These are phyloP conservation scores for Crocidura indochinensis DNA, from an alignment of 2,797 vertebrate genomes.

Conservation along the genomic window DNA sequence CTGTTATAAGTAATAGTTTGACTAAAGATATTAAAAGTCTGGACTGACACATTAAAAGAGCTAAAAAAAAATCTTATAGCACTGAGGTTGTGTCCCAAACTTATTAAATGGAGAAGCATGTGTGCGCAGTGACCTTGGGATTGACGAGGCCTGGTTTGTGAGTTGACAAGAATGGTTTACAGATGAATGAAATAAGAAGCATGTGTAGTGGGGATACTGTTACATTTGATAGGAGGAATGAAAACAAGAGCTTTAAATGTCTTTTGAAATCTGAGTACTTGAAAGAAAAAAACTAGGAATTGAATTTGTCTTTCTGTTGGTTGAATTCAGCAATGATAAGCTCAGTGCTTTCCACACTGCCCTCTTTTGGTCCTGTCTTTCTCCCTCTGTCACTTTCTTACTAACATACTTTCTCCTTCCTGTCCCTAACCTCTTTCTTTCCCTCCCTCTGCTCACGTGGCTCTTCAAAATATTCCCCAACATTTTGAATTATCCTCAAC, in stretches of 20 bases:
- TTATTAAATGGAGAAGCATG: constrained; percentile 84
- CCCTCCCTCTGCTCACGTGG: neutral
- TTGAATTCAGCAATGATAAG: constrained; percentile 60
- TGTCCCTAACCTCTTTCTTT: neutral
- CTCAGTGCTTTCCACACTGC: neutral
- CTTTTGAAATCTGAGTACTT: constrained; percentile 77
- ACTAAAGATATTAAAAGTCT: constrained; percentile 84
- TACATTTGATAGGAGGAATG: constrained; percentile 86
- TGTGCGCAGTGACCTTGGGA: constrained; percentile 86
- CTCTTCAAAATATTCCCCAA: neutral
- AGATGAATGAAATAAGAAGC: constrained; percentile 90
- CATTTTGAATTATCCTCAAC: neutral
- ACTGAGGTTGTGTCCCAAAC: constrained; percentile 81
- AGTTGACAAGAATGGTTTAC: constrained; percentile 88
- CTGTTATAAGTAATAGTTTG: constrained; percentile 83
- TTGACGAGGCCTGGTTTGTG: constrained; percentile 83
- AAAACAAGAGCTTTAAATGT: constrained; percentile 85
- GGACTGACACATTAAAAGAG: constrained; percentile 82
- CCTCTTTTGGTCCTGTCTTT: neutral
- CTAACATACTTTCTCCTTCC: neutral
- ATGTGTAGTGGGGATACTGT: constrained; percentile 87
- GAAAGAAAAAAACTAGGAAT: constrained; percentile 45
- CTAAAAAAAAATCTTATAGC: constrained; percentile 76
- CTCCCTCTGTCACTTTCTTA: neutral
- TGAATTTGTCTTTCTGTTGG: constrained; percentile 73